phyloP scores from a whole-genome alignment of 2,113 vertebrate species.

The Erinaceus europaeus region DNA sequence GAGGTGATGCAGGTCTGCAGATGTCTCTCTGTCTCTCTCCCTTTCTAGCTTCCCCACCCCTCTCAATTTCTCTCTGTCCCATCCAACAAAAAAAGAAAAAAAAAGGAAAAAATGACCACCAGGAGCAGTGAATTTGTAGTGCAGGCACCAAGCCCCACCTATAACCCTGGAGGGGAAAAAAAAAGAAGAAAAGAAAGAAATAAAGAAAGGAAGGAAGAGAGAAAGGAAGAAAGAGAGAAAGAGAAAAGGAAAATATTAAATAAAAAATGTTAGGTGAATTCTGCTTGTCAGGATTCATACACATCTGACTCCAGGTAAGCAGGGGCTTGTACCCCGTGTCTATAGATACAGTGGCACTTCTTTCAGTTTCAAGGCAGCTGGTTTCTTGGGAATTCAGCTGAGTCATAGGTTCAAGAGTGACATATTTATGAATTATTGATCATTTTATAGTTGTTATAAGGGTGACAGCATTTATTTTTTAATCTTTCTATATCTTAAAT shows the following conservation, averaged over 20 bases:
- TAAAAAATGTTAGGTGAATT: not conserved
- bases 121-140: too few relatives aligned
- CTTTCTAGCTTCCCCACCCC: too few relatives aligned
- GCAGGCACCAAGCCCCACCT: too few relatives aligned
- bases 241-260: too few relatives aligned
- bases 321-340: not conserved
- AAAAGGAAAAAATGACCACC: too few relatives aligned
- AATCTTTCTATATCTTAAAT: not conserved
- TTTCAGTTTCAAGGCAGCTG: not conserved
- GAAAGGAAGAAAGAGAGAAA: too few relatives aligned
- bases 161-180: not conserved
- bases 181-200: not conserved
- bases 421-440: not conserved
- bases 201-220: too few relatives aligned
- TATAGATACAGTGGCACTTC: not conserved
- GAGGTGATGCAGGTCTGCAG: too few relatives aligned
- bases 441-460: not conserved
- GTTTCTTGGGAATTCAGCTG: not conserved
- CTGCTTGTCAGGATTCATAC: not conserved
- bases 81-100: too few relatives aligned
- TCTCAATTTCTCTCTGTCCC: too few relatives aligned
- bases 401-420: not conserved
- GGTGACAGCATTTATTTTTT: not conserved
- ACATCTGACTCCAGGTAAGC: not conserved
- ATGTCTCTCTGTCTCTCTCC: too few relatives aligned